These are phyloP conservation scores for Reticulitermes speratus DNA, from an alignment of 1,140 invertebrate genomes.

Conservation along the genomic window DNA sequence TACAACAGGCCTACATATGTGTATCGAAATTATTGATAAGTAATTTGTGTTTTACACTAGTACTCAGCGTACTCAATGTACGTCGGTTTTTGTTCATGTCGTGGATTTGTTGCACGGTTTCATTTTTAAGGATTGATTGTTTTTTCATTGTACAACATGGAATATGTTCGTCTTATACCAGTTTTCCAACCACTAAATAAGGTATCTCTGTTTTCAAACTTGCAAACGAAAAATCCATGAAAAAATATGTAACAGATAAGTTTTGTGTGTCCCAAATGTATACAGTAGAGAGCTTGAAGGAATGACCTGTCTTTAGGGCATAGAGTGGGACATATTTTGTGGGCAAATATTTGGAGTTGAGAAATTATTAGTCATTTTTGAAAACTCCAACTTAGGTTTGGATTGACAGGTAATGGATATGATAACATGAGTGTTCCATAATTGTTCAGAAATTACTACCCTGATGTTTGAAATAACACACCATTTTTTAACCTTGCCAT, in stretches of 20 bases:
- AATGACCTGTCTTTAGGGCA: background rate
- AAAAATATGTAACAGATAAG: slow-evolving; percentile 19
- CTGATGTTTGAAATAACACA: too few relatives aligned
- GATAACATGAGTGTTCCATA: too few relatives aligned
- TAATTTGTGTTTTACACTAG: background rate
- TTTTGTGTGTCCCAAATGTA: slow-evolving; percentile 16
- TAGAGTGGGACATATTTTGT: background rate
- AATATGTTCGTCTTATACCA: slow-evolving; percentile 17
- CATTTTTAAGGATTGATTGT: background rate
- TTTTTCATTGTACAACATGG: slow-evolving; percentile 12
- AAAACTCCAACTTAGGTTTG: background rate
- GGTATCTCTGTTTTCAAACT: background rate
- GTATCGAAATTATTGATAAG: slow-evolving; percentile 12
- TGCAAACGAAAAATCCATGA: slow-evolving; percentile 12
- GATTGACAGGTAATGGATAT: background rate
- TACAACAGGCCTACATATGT: background rate
- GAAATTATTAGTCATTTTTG: background rate
- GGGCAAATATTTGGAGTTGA: background rate
- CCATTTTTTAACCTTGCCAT: too few relatives aligned
- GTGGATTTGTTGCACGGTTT: background rate
- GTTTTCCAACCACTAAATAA: background rate
- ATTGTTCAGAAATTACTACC: too few relatives aligned
- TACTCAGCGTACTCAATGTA: background rate
- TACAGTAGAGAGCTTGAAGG: background rate
- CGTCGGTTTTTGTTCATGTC: background rate